A percentile compares a stretch with the other conserved stretches of the same genome.
Evolutionary conservation across 2,888 invertebrate species (phyloP).

Genomic region (Panopea generosa): DNA sequence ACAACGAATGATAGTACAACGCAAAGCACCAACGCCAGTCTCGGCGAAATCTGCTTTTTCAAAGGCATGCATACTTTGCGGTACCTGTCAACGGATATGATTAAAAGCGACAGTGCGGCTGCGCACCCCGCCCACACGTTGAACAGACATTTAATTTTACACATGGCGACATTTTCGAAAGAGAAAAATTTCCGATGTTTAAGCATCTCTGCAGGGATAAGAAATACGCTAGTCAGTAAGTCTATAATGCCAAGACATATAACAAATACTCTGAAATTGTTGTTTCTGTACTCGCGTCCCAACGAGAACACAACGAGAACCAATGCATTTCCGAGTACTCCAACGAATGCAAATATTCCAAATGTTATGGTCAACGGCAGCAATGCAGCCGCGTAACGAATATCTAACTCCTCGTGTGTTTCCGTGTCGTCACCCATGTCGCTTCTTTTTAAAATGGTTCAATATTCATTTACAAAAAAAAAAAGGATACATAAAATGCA

Average conservation of each 20-base stretch:
- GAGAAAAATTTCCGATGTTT: conserved; percentile 59
- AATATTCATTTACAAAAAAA: no score
- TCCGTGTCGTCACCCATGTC: conserved; percentile 18
- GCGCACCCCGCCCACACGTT: conserved; percentile 60
- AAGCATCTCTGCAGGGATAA: conserved; percentile 57
- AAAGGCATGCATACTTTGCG: conserved; percentile 55
- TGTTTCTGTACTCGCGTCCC: conserved; percentile 53
- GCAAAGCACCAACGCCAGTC: conserved; percentile 45
- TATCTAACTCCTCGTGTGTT: conserved; percentile 40
- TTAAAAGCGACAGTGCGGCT: conserved; percentile 43
- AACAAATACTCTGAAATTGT: conserved; percentile 58
- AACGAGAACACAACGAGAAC: conserved; percentile 53
- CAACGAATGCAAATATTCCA: conserved; percentile 48
- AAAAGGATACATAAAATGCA: no score
- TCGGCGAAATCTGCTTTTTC: conserved; percentile 46
- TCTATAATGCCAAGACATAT: conserved; percentile 56
- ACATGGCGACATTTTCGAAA: conserved; percentile 48
- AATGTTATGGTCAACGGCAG: conserved; percentile 53
- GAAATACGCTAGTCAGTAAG: conserved; percentile 47
- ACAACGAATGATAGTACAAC: conserved; percentile 45
- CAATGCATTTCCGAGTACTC: conserved; percentile 52
- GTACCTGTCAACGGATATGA: conserved; percentile 54
- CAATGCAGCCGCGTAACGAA: conserved; percentile 43
- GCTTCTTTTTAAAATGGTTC: neutral
- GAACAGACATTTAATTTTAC: conserved; percentile 56